Evolutionary conservation across 2,113 vertebrate species (phyloP).

Genomic region (Sapayoa aenigma): DNA sequence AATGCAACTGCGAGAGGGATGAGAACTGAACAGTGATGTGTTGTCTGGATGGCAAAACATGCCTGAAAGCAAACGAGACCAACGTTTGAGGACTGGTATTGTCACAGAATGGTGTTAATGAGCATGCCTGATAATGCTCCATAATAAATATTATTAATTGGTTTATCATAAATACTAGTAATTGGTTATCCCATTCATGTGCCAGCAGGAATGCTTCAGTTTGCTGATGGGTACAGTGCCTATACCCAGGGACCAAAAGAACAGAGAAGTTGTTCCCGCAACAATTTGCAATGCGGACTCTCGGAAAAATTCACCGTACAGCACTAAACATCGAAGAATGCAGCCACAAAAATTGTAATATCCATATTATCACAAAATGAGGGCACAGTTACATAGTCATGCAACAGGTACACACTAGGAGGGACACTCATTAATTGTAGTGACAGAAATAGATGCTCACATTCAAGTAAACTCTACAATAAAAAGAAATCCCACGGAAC

Average conservation of each 20-base stretch:
- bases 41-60: background rate
- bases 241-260: background rate
- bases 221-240: background rate
- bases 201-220: background rate
- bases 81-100: background rate
- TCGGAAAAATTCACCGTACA: background rate
- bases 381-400: background rate
- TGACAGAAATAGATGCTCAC: background rate
- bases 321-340: background rate
- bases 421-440: background rate
- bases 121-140: background rate
- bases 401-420: background rate
- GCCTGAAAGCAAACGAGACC: background rate
- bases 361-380: fast-evolving
- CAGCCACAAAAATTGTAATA: background rate
- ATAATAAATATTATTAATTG: background rate
- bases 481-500: background rate
- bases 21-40: background rate
- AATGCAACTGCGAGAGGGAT: fast-evolving
- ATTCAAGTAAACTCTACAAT: background rate
- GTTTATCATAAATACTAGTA: background rate
- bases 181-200: background rate
- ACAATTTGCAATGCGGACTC: background rate
- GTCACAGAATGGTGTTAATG: background rate
- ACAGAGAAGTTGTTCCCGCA: background rate